Evolutionary conservation across 2,797 vertebrate genomes (phyloP).

Genomic region (Odontamblyopus rebecca): DNA sequence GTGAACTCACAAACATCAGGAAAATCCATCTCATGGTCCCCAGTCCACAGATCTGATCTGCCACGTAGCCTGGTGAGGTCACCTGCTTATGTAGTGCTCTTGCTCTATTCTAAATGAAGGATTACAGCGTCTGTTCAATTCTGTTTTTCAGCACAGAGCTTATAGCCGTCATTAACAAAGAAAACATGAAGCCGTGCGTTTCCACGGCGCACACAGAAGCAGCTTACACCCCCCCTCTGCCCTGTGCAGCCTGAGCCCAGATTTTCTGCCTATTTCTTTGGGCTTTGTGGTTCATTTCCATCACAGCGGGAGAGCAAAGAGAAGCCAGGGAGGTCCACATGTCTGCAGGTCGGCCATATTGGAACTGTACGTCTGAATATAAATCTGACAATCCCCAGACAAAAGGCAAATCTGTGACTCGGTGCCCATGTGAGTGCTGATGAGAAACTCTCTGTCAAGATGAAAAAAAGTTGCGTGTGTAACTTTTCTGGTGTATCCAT

Average conservation of each 20-base stretch:
- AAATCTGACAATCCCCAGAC: neutral
- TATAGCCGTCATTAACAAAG: too few relatives aligned
- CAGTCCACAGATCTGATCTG: too few relatives aligned
- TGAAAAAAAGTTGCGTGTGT: neutral
- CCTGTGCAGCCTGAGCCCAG: neutral
- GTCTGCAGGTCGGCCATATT: neutral
- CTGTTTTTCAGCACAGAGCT: too few relatives aligned
- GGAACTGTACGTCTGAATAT: neutral
- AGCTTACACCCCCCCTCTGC: neutral
- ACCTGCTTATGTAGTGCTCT: too few relatives aligned
- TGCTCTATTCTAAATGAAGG: too few relatives aligned
- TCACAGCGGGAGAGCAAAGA: neutral
- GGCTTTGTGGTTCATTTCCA: slow-evolving; percentile 31
- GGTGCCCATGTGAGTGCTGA: neutral
- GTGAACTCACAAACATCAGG: too few relatives aligned
- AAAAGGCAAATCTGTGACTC: neutral
- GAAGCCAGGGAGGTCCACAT: neutral
- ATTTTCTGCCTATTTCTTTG: slow-evolving; percentile 44
- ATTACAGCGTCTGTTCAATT: too few relatives aligned
- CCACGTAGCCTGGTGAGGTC: too few relatives aligned
- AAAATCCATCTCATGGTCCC: too few relatives aligned
- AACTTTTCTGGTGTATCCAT: neutral
- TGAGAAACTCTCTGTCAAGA: neutral
- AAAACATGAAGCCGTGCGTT: too few relatives aligned
- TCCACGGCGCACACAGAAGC: too few relatives aligned